Base-by-base conservation (phyloP, 2,113 vertebrate genomes). In the Xyrauchen texanus region DNA sequence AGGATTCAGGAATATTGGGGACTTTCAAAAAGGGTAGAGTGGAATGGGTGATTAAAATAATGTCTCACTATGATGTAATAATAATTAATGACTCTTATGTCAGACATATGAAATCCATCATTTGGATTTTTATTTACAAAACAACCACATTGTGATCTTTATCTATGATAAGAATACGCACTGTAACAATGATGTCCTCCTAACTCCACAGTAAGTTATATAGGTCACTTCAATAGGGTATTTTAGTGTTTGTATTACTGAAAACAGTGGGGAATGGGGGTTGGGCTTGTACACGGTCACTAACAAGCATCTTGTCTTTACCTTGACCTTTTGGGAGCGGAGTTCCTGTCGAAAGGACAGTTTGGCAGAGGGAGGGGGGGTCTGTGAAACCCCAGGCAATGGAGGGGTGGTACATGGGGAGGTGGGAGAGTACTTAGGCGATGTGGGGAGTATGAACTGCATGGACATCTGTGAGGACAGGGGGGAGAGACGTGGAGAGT, bases 301-400 rank as follows among this genome's bases (percentile, higher is more conserved):
- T 34, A 34, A 34, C 21, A 15, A n/a, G 71, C 57, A 76, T 42
- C 66, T 84, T 72, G 42, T 64, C 62, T 82, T 94, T 95, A 96
- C 95, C 94, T 96, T 93, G 69, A 89, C 15, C 44, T 90, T 86
- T 70, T 91, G 85, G 84, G 93, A 89, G 49, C 83, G 88, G 84
- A 86, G 85, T 81, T 93, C 91, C 86, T 90, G 91, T 52, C 90
- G 92, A 83, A 86, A 83, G 79, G 90, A 90, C 53, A 75, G 79
- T 89, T 93, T 94, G 81, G 91, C 91, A 88, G 86, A 92, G 87
- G 86, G 84, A 70, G 86, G 88, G 85, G 91, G 90, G 82, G 92
- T 92, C 65, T 82, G 86, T 81, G 92, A 86, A 81, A 84, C 85
- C 84, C 87, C 15, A 44, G 89, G 80, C n/a, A 49, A 86, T 81